These are phyloP conservation scores for Leuciscus idus DNA, from an alignment of 2,113 vertebrate genomes.

Conservation along the genomic window DNA sequence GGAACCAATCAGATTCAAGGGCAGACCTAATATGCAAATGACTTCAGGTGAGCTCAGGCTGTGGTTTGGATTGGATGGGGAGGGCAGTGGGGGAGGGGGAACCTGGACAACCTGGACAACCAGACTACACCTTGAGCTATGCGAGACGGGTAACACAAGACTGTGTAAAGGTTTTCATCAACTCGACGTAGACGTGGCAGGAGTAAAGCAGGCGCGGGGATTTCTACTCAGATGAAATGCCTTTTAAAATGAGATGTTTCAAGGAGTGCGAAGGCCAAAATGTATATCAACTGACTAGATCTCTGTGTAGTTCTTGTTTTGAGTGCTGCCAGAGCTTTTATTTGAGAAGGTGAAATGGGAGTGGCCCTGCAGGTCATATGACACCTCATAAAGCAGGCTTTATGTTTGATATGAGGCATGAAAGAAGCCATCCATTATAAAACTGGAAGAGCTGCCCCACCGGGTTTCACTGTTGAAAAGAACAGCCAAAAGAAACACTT, in stretches of 20 bases:
- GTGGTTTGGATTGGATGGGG: slow-evolving; percentile 67
- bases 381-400: slow-evolving; percentile 55
- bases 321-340: background rate
- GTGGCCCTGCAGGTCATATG: slow-evolving; percentile 40
- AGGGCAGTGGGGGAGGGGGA: slow-evolving; percentile 66
- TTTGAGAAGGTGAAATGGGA: slow-evolving; percentile 49
- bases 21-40: slow-evolving; percentile 70
- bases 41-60: slow-evolving; percentile 75
- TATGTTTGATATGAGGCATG: slow-evolving; percentile 48
- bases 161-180: slow-evolving; percentile 52
- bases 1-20: slow-evolving; percentile 74
- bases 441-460: slow-evolving; percentile 38
- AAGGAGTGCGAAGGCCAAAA: background rate
- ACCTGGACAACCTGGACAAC: slow-evolving; percentile 63
- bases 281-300: background rate
- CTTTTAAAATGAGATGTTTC: background rate
- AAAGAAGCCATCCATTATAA: slow-evolving; percentile 50
- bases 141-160: slow-evolving; percentile 63
- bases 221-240: background rate
- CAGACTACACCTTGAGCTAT: slow-evolving; percentile 71
- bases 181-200: slow-evolving; percentile 47
- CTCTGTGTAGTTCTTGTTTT: background rate
- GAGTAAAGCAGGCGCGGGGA: slow-evolving; percentile 62
- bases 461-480: slow-evolving; percentile 16
- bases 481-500: background rate